Base-by-base conservation (phyloP, 2,888 invertebrate species). In the Lacanobia oleracea region DNA sequence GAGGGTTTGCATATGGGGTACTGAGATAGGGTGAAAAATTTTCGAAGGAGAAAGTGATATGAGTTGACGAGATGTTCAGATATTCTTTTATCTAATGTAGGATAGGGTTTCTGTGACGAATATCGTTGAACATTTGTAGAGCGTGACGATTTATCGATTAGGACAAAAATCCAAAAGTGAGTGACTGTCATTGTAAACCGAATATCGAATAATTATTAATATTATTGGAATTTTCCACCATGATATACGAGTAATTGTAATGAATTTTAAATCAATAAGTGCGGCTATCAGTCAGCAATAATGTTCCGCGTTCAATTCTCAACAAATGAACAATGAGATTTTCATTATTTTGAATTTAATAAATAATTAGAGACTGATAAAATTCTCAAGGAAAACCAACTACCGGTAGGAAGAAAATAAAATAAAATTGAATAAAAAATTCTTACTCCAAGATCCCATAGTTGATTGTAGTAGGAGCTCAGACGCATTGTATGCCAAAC, bases 391-490 rank as follows among this genome's bases (percentile, higher is more conserved):
- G 2, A 56, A 40, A 16, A 0, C 1, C 1, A 43, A 1, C 43
- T 1, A 37, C 18, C 48, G 8, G 12, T 2, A 2, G 0, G 0
- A n/a, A 23, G 12, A 27, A 16, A 12, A 18, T 48, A 54, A 59
- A 40, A 10, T 10, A 57, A 70, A 48, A 61, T 43, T 60, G 8
- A 0, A 48, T 8, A 27, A 48, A 62, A 63, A 69, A 67, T 88
- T 33, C 92, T 92, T 88, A 93, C 92, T 82, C 85, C 89, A 79
- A 90, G 87, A 85, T 92, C 91, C 93, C 92, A 93, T 68, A 91
- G 78, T 68, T 91, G 90, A 60, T 84, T 89, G 77, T 89, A 91
- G 84, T 88, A 92, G 6, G 89, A 90, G 85, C 89, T 91, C 63
- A 91, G 65, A 66, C 87, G 84, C 89, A 91, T 91, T 64, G 51